Evolutionary conservation across 2,797 vertebrate genomes (phyloP), one percentile per base, ranked within the genome.

Genomic region (Premnoplex brunnescens): DNA sequence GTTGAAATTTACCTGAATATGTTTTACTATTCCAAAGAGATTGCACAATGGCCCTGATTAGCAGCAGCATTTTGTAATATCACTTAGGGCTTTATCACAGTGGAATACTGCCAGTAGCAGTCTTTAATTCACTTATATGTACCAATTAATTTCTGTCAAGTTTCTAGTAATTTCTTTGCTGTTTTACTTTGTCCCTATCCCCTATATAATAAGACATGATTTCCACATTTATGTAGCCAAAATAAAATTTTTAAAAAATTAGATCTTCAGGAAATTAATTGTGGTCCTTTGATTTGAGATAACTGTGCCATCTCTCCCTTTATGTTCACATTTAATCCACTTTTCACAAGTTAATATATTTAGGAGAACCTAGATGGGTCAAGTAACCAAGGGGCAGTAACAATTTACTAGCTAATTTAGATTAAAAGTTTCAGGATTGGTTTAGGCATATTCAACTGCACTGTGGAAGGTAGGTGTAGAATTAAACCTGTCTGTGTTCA

Each of bases 51-150:
- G 88, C 75, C 75, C 93, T 97, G 97, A 97, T 97, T 95, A 97
- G 96, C 89, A 96, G 91, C 49, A 93, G 88, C 74, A 58, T 97
- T 98, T 97, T 97, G 85, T 96, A 97, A 97, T 97, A 96, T 87
- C 97, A 97, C 96, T 97, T 97, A 97, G 96, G 92, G 95, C 96
- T 97, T 97, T 95, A 95, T 94, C 56, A 22, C 87, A 63, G 48
- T 97, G 96, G 96, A 98, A 90, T 94, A 94, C 94, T 98, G 97
- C 97, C 97, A 98, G 97, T 98, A 97, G 96, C 96, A 93, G 96
- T 97, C 95, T 97, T 98, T 97, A 98, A 98, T 98, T 98, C 96
- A 97, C 91, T 98, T 98, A 96, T 94, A 97, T 96, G 88, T 96
- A 95, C 97, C 97, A 96, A 97, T 98, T 97, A 86, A 95, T 98